These are phyloP conservation scores for Plecturocebus donacophilus DNA, from an alignment of 2,113 vertebrate genomes.

Conservation along the genomic window DNA sequence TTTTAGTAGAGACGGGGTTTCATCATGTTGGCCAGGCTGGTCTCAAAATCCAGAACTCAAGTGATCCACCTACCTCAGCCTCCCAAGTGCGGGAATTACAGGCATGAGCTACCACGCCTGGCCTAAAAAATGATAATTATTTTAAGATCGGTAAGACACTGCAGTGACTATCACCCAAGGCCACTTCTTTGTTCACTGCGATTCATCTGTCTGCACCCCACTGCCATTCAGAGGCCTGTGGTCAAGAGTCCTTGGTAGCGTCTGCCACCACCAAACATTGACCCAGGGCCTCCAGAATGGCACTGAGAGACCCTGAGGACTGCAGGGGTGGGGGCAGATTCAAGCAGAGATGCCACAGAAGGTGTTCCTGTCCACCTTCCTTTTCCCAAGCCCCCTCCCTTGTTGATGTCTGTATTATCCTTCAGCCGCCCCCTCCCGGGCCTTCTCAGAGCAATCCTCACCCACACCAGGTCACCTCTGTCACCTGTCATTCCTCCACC, in stretches of 20 bases:
- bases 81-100: too few species aligned
- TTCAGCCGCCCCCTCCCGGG: background rate
- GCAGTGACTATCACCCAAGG: background rate
- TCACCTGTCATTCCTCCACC: background rate
- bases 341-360: background rate
- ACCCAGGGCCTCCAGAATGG: background rate
- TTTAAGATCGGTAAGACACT: background rate
- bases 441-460: background rate
- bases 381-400: background rate
- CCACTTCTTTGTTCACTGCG: background rate
- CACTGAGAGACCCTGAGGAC: background rate
- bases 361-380: background rate
- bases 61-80: too few species aligned
- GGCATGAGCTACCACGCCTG: too few species aligned
- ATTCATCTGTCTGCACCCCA: background rate
- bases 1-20: too few species aligned
- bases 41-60: too few species aligned
- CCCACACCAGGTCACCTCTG: background rate
- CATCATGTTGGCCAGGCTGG: too few species aligned
- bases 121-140: background rate
- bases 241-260: background rate
- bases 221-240: background rate
- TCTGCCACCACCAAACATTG: background rate
- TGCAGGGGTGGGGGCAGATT: too few species aligned
- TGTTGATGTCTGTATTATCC: background rate